Evolutionary conservation across 2,797 vertebrate genomes (phyloP), one percentile per base, ranked within the genome.

Genomic region (Danio aesculapii): DNA sequence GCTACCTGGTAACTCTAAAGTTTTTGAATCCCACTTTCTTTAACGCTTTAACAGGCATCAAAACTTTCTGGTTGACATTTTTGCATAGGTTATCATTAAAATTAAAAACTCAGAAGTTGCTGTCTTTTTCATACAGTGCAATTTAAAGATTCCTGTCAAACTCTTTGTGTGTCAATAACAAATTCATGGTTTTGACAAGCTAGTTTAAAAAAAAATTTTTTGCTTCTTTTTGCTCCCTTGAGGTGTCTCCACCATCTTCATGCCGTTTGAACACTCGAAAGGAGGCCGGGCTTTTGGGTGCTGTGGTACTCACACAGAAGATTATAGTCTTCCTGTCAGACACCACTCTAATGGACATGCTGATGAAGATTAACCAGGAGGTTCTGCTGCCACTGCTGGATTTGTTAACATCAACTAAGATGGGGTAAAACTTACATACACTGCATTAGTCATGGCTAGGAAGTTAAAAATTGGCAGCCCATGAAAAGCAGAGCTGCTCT

Each of bases 321-420:
- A 97, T 99, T 5, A 95, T 98, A 2, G 95, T 99, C 63, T 98
- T 96, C 88, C 95, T 99, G 68, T 99, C 97, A 0, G 98, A 99
- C 86, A 95, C 96, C 80, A 98, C 98, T 0, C 93, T 99, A 57
- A 99, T 99, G 98, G 98, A 99, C 89, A 98, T 99, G 90, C 95
- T 99, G 6, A 97, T 97, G 93, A 98, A 98, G 83, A 96, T 99
- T 88, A 99, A 95, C 89, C 97, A 97, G 81, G 98, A 99, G 84
- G 95, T 99, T 82, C 92, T 99, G 66, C 92, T 98, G 55, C 98
- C 98, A 0, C 94, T 98, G 74, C 92, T 99, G 73, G 93, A 96
- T 86, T 94, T 98, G 85, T 95, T 99, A 67, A 99, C 97, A 5
- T 98, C 97, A 0, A 94, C 94, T 0, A 84, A 88, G 39, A 87